Base-by-base conservation (phyloP, 1,140 invertebrate species). In the Myzus persicae region DNA sequence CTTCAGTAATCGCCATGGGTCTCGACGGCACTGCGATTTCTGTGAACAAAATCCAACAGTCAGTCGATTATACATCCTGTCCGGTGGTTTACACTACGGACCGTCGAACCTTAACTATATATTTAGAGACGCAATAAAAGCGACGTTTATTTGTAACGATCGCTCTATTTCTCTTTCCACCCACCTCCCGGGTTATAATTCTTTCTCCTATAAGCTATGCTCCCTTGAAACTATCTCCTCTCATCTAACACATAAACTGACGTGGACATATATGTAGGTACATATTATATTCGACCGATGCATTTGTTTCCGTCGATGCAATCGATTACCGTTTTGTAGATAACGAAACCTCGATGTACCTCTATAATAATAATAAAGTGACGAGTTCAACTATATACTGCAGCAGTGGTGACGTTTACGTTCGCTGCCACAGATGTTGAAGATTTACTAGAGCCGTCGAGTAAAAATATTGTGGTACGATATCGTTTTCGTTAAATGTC, bases 21-120 rank as follows among this genome's bases (percentile, higher is more conserved):
- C 40, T 93, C 0, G 93, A 93, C 5, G 93, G 93, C n/a, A 81
- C 81, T 31, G 51, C 82, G 24, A 93, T 93, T 46, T 93, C 93
- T 93, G 84, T 20, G 8, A 93, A 81, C 54, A 93, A 76, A 87
- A 87, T n/a, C 82, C 82, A 40, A 84, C 82, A 40, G 38, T 76
- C 40, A 40, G 38, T 84, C 40, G 82, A 76, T 76, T 76, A 67
- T 76, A 31, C 59, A 9, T 76, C 5, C 31, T 9, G n/a, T 36
- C 36, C n/a, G 31, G 31, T 76, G 31, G 31, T 67, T 67, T 67
- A n/a, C 59, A 76, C 59, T n/a, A n/a, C 59, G n/a, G 31, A 76
- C n/a, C n/a, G 14, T 76, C 14, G 59, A 76, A 76, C 14, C 59
- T 76, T 76, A n/a, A n/a, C 59, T 76, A 76, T 76, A 36, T n/a